These are phyloP conservation scores for Tetrao urogallus DNA, from an alignment of 2,113 vertebrate species.

Conservation along the genomic window DNA sequence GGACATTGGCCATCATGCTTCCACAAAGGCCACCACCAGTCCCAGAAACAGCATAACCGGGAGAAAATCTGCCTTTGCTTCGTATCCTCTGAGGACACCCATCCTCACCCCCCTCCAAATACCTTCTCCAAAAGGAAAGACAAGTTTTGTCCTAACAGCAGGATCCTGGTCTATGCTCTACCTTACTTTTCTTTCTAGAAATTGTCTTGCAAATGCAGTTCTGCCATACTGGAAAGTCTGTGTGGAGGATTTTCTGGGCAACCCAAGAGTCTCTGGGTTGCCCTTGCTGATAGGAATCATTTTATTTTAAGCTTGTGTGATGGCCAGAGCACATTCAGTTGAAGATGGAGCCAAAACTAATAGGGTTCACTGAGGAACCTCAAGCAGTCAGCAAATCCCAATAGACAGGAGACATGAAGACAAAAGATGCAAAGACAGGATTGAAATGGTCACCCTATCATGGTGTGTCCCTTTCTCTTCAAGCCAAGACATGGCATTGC, in stretches of 20 bases:
- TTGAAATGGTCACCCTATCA: background rate
- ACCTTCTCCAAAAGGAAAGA: background rate
- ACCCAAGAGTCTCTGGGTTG: background rate
- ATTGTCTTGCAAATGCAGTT: background rate
- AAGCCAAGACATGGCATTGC: background rate
- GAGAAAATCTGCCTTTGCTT: background rate
- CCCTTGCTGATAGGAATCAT: background rate
- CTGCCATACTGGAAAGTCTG: background rate
- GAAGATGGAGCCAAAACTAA: background rate
- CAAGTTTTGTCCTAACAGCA: background rate
- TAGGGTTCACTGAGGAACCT: background rate
- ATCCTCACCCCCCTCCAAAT: background rate
- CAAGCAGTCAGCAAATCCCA: background rate
- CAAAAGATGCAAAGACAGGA: background rate
- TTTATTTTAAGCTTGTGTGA: background rate
- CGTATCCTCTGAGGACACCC: fast-evolving
- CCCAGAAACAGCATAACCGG: background rate
- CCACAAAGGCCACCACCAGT: background rate
- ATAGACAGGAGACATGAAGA: background rate
- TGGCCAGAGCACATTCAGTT: background rate
- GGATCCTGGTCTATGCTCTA: background rate
- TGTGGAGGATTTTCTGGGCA: background rate
- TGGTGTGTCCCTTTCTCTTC: background rate
- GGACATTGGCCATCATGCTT: background rate
- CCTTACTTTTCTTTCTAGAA: background rate